Evolutionary conservation across 2,888 invertebrate genomes (phyloP), one percentile per base, ranked within the genome.

Genomic region (Hypolimnas misippus): DNA sequence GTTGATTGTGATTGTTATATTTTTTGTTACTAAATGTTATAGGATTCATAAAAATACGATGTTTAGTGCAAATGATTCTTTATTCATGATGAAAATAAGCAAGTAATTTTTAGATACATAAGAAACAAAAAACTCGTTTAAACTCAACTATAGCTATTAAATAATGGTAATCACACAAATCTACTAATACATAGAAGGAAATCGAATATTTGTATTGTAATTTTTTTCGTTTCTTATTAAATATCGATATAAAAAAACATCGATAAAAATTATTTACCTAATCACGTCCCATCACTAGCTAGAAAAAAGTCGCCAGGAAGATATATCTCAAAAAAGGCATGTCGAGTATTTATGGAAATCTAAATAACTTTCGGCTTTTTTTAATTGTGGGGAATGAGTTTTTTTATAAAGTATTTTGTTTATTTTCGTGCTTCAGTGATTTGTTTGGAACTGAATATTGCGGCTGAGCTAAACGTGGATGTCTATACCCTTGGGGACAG

Each of bases 281-380:
- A 7, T 12, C 8, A 7, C 19, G 19, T 46, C 59, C 40, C 68
- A 65, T 62, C 69, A 65, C 64, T 67, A 65, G 71, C 65, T 63
- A 70, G 70, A 84, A 86, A 85, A 83, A 83, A 83, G 73, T 73
- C 75, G 72, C 77, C 87, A 86, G 88, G 89, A 90, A 90, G 89
- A 86, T 85, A 86, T 90, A 86, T 88, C 79, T 89, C 87, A 86
- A 84, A 84, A 83, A 81, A 80, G 77, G 76, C 76, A 72, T 79
- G 81, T 69, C 73, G 81, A 81, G 86, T 92, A 92, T 92, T 91
- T 91, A 92, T 91, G 91, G 91, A 90, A 89, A 90, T 86, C 84
- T 83, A 91, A 91, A 91, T 88, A 90, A 87, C 84, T 75, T 72
- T 72, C 74, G 76, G 73, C 79, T 84, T 89, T 89, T 92, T 89